Base-by-base conservation (phyloP, 1,140 invertebrate species). In the Drosophila varians region DNA sequence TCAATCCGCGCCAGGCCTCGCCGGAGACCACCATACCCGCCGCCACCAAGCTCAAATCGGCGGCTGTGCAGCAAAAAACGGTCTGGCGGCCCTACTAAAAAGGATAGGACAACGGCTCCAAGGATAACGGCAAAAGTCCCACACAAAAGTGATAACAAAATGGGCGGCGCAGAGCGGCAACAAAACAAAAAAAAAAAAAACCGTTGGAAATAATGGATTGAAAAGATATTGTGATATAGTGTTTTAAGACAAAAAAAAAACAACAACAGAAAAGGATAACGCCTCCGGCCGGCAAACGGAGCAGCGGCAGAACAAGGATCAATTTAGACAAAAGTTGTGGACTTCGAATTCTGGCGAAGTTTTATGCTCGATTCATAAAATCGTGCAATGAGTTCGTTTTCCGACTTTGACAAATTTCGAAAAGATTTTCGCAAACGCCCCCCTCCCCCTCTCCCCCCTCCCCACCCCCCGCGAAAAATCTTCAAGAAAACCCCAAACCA, bases 1-100 rank as follows among this genome's bases (percentile, higher is more conserved):
- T 76, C 90, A 1, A 91, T 92, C 18, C 92, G 91, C 60, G 61
- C 3, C 80, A 86, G 40, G 48, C 76, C 1, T 86, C 80, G 23
- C 76, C 82, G 9, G 93, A 93, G 8, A 95, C 94, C 77, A 92
- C 95, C 31, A 46, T 92, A 4, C 91, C 93, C 49, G 64, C 90
- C 56, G 80, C 89, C 48, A 90, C 89, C 1, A 90, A 90, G 61
- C 72, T 90, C 2, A 90, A 90, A 64, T 92, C 92, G 25, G 79
- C 93, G 4, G 91, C 93, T 75, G 92, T 92, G 19, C 90, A 92
- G 14, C 92, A 93, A 12, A 95, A 95, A 92, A 93, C 94, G 11
- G 95, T 96, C 8, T 96, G 95, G 95, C 92, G 95, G 77, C 95
- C 95, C 11, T 96, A 96, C 92, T 96, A 93, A 93, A 4, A 12